These are phyloP conservation scores for Melitaea athalia DNA, from an alignment of 2,888 invertebrate genomes.

Conservation along the genomic window DNA sequence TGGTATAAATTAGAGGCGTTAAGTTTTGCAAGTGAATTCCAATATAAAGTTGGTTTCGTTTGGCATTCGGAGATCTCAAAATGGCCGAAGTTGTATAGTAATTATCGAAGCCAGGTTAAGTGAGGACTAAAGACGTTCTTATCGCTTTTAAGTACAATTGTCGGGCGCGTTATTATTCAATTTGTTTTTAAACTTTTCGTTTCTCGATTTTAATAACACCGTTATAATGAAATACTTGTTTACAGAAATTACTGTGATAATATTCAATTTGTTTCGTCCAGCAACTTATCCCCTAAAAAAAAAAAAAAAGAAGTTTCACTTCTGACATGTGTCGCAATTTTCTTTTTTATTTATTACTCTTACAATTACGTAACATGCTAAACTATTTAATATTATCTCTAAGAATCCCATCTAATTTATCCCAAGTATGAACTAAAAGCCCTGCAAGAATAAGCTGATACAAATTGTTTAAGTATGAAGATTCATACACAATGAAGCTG, in stretches of 20 bases:
- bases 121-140: constrained; percentile 42
- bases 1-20: constrained; percentile 38
- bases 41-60: constrained; percentile 48
- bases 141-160: constrained; percentile 37
- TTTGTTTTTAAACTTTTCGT: constrained; percentile 25
- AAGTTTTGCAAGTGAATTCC: constrained; percentile 36
- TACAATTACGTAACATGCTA: no score
- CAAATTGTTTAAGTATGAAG: no score
- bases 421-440: no score
- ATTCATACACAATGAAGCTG: no score
- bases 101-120: constrained; percentile 55
- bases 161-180: constrained; percentile 34
- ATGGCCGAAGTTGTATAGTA: constrained; percentile 54
- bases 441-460: no score
- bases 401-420: no score
- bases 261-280: no score
- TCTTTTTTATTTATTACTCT: no score
- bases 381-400: no score
- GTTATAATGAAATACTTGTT: neutral
- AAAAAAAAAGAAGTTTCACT: no score
- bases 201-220: neutral
- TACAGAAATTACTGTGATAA: neutral
- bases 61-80: constrained; percentile 47
- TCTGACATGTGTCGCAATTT: no score
- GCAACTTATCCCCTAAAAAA: no score